Evolutionary conservation across 1,140 invertebrate species (phyloP).

Genomic region (Carposina sasakii): DNA sequence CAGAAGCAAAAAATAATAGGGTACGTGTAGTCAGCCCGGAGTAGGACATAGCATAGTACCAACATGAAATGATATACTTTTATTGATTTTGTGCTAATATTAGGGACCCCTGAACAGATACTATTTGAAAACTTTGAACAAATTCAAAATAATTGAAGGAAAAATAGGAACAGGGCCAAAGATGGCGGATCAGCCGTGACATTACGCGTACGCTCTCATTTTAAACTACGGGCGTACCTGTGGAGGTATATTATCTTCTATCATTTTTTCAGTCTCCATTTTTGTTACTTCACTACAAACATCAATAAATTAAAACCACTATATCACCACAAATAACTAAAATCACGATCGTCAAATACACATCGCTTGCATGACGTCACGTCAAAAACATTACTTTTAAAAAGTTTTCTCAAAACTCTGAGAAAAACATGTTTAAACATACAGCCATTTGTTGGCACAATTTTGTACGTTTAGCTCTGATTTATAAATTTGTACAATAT

Average conservation of each 20-base stretch:
- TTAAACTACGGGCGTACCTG: slow-evolving; percentile 49
- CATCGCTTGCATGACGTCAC: slow-evolving; percentile 66
- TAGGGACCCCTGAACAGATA: too few relatives aligned
- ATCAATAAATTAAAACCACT: slow-evolving; percentile 61
- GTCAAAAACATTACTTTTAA: slow-evolving; percentile 44
- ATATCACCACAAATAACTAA: slow-evolving; percentile 49
- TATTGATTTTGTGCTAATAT: too few relatives aligned
- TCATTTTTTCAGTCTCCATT: slow-evolving; percentile 69
- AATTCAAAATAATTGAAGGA: too few relatives aligned
- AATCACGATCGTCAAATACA: slow-evolving; percentile 56
- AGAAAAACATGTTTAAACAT: too few relatives aligned
- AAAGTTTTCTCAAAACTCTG: slow-evolving; percentile 10
- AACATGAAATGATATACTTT: too few relatives aligned
- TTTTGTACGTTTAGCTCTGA: too few relatives aligned
- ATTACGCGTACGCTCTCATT: slow-evolving; percentile 55
- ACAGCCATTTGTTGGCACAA: too few relatives aligned
- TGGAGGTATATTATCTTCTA: slow-evolving; percentile 62
- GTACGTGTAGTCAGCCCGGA: too few relatives aligned
- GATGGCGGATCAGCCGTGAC: slow-evolving; percentile 64
- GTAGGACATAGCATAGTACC: too few relatives aligned
- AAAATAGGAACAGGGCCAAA: slow-evolving; percentile 32
- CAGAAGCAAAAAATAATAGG: slow-evolving; percentile 17
- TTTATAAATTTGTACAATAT: too few relatives aligned
- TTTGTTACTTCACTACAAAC: slow-evolving; percentile 64
- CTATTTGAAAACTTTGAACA: too few relatives aligned